phyloP scores from a whole-genome alignment of 2,797 vertebrate genomes.

The Microchirus variegatus region DNA sequence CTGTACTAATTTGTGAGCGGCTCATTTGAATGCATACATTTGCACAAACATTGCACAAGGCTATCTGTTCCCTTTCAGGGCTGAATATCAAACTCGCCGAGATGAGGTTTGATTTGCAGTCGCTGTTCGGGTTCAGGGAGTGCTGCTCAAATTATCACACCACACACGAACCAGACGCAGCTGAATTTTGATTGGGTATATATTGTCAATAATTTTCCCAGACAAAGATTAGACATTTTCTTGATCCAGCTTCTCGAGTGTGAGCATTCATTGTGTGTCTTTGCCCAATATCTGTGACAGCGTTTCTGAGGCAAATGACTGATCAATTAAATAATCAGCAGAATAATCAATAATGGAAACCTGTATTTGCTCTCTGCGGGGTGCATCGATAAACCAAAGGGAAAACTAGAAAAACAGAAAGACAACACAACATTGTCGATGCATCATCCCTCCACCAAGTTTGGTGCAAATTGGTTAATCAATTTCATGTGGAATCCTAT shows the following conservation, averaged over 20 bases:
- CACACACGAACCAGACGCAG: slow-evolving; percentile 2
- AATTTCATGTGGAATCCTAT: not conserved
- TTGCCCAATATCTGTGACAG: not conserved
- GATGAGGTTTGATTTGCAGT: slow-evolving; percentile 2
- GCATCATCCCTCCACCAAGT: too few species aligned
- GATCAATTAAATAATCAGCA: not conserved
- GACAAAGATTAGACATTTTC: not conserved
- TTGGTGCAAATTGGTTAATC: too few species aligned
- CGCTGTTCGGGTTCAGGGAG: not conserved
- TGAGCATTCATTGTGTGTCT: not conserved
- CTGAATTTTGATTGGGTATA: not conserved
- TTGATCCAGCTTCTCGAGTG: not conserved
- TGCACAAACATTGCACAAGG: not conserved
- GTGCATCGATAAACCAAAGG: too few species aligned
- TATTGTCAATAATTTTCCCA: not conserved
- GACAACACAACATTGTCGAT: too few species aligned
- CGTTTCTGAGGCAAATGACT: not conserved
- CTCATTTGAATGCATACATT: slow-evolving; percentile 8
- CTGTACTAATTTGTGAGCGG: not conserved
- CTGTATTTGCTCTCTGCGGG: not conserved
- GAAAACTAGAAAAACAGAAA: too few species aligned
- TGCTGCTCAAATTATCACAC: not conserved
- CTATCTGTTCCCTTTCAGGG: slow-evolving; percentile 5
- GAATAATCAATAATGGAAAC: not conserved
- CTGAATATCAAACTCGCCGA: slow-evolving; percentile 1